These are phyloP conservation scores for Periparus ater DNA, from an alignment of 2,797 vertebrate genomes.

Conservation along the genomic window DNA sequence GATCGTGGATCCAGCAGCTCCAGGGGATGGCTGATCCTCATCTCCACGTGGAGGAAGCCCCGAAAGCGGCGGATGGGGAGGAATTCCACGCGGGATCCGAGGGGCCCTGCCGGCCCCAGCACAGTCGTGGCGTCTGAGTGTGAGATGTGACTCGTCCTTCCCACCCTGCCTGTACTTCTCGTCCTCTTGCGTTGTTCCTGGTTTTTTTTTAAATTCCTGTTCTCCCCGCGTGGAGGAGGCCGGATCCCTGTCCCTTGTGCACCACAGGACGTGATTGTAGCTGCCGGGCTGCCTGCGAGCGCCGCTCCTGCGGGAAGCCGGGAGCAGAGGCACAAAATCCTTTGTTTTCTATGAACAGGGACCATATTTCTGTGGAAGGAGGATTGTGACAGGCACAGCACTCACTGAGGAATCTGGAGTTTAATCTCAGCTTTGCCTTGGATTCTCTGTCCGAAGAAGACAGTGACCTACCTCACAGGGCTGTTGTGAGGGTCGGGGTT, in stretches of 20 bases:
- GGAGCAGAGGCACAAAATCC: background rate
- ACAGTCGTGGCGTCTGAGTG: background rate
- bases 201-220: background rate
- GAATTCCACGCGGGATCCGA: background rate
- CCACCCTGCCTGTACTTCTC: background rate
- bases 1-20: background rate
- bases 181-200: background rate
- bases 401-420: background rate
- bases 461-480: slow-evolving; percentile 51
- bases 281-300: background rate
- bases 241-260: slow-evolving; percentile 3
- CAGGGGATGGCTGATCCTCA: accelerated
- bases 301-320: slow-evolving; percentile 8
- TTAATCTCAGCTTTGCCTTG: slow-evolving; percentile 13
- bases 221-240: background rate
- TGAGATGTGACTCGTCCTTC: slow-evolving; percentile 28
- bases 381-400: background rate
- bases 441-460: background rate
- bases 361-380: slow-evolving; percentile 22
- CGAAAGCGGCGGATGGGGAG: background rate
- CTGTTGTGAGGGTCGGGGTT: slow-evolving; percentile 21
- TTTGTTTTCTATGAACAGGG: slow-evolving; percentile 42
- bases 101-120: background rate
- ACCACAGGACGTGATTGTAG: background rate
- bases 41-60: background rate